Evolutionary conservation across 2,888 invertebrate species (phyloP), one percentile per base, ranked within the genome.

Genomic region (Nesidiocoris tenuis): DNA sequence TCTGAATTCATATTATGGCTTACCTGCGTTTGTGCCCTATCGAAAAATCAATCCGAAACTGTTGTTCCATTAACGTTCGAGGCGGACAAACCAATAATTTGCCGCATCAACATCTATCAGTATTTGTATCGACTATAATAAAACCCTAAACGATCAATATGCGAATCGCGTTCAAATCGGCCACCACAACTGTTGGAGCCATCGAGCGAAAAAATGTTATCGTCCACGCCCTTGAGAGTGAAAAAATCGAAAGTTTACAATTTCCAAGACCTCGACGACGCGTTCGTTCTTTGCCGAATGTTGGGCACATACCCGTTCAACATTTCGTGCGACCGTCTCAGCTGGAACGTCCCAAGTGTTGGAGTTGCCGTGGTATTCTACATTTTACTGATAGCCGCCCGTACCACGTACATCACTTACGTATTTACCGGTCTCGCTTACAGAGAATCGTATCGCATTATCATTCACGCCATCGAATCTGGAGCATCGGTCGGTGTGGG

Each of bases 321-420:
- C 65, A 25, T 65, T 39, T 19, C 65, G 9, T 65, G 39, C 65
- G 39, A 65, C 25, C n/a, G 65, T 2, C 25, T 65, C 17, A 65
- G 25, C 1, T 65, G 39, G 18, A 23, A 39, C 65, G 19, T 25
- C 19, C 39, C 25, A 19, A 17, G 65, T 18, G 17, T 65, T 3
- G 39, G 25, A 17, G 18, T 65, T n/a, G 12, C 25, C 2, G 19
- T 65, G 0, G 19, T 2, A 9, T n/a, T 18, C 19, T 39, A 16
- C 12, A 1, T 39, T 17, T 24, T 18, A 19, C n/a, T 25, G n/a
- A 17, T 17, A 18, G 0, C 25, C 7, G 12, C 65, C 1, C 25
- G 39, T 16, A 18, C 65, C 7, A 18, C 39, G 3, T 65, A 65
- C 25, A 65, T 65, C 18, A 17, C 39, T 23, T n/a, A 18, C 19